Conservation (phyloP, 2,888 invertebrate species). For the Cecidostiba fungosa region DNA sequence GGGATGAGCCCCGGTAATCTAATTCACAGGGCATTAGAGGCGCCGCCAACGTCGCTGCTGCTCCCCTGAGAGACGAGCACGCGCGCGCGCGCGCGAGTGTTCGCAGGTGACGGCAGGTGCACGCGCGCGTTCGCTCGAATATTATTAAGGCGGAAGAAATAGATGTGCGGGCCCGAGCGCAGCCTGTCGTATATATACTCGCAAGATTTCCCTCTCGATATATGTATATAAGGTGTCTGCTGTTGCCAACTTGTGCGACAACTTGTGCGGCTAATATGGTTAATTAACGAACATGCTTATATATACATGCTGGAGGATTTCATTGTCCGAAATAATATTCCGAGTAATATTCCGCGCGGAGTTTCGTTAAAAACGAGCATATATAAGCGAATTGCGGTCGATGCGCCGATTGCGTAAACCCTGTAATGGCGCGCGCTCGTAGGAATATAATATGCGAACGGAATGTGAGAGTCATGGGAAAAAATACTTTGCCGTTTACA, state of each 20-base stretch:
- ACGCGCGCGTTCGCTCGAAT: conserved; percentile 16
- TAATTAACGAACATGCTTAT: conserved; percentile 1
- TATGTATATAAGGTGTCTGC: not conserved
- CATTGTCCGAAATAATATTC: not conserved
- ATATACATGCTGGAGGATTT: not conserved
- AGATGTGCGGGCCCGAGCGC: not conserved
- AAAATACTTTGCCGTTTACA: not conserved
- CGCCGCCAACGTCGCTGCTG: conserved; percentile 3
- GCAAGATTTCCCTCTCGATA: not conserved
- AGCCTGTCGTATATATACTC: not conserved
- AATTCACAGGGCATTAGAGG: conserved; percentile 55
- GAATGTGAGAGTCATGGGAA: conserved; percentile 19
- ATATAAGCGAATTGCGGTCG: not conserved
- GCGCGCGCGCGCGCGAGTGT: not conserved
- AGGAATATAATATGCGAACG: not conserved
- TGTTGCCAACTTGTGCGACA: not conserved
- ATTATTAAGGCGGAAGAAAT: conserved; percentile 16
- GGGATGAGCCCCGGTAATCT: conserved; percentile 51
- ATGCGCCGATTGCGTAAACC: not conserved
- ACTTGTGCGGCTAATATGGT: not conserved
- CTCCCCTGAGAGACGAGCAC: conserved; percentile 17
- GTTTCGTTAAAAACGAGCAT: not conserved
- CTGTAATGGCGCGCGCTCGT: not conserved
- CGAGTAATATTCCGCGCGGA: too few species aligned
- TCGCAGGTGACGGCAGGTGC: conserved; percentile 48